A percentile compares a stretch with the other conserved stretches of the same genome.
Evolutionary conservation across 1,140 invertebrate genomes (phyloP).

Genomic region (Hirudo medicinalis): DNA sequence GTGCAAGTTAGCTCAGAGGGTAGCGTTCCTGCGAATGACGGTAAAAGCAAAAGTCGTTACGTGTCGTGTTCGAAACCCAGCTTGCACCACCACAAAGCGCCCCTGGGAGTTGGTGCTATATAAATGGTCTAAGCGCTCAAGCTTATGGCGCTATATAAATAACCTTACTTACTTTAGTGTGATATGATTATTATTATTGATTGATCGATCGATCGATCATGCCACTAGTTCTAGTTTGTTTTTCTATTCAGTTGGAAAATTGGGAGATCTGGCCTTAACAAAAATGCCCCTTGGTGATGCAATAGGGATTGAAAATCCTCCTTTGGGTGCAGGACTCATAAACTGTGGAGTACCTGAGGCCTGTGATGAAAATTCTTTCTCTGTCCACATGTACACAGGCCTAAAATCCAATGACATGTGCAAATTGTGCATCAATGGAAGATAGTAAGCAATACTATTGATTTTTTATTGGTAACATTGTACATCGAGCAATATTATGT

Average conservation of each 20-base stretch:
- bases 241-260: constrained; percentile 17
- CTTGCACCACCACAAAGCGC: too few species aligned
- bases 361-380: constrained; percentile 38
- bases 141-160: too few species aligned
- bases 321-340: constrained; percentile 31
- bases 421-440: constrained; percentile 44
- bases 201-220: too few species aligned
- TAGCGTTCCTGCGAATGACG: too few species aligned
- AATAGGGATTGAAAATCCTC: constrained; percentile 22
- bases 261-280: constrained; percentile 4
- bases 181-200: background rate
- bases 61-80: too few species aligned
- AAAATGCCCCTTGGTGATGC: constrained; percentile 5
- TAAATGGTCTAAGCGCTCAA: too few species aligned
- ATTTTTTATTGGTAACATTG: too few species aligned
- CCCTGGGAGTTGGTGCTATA: too few species aligned
- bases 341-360: constrained; percentile 42
- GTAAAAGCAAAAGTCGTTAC: too few species aligned
- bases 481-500: too few species aligned
- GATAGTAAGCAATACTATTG: constrained; percentile 38
- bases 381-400: constrained; percentile 44
- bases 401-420: constrained; percentile 40
- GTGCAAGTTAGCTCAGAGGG: too few species aligned
- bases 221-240: constrained; percentile 9
- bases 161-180: too few species aligned